Base-by-base conservation (phyloP, 2,888 invertebrate species). In the Sinelater perroti region DNA sequence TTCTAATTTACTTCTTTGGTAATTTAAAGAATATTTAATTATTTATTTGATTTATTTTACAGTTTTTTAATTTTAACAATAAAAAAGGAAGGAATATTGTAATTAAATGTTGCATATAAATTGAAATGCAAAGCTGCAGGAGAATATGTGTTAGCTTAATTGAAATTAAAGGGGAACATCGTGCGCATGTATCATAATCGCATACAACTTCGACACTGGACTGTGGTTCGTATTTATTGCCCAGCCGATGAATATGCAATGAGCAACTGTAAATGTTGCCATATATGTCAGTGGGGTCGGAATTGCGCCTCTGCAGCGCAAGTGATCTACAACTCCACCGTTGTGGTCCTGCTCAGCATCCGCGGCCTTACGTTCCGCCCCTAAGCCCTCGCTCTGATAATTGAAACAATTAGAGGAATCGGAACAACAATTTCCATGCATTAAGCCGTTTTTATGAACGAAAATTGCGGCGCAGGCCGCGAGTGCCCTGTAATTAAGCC, bases 191-290 rank as follows among this genome's bases (percentile, higher is more conserved):
- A n/a, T n/a, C n/a, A n/a, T n/a, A n/a, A n/a, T n/a, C n/a, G n/a
- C n/a, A n/a, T n/a, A n/a, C n/a, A n/a, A n/a, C n/a, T n/a, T 35
- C 21, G 10, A 38, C 11, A 38, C 24, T 10, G 11, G 38, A 16
- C 3, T 40, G 24, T 40, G 24, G 40, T 24, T 14, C 24, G 13
- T 24, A 24, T 40, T 40, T 24, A 40, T 40, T 24, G 24, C 24
- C 40, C 26, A 11, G 24, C 14, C 40, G 24, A 11, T 40, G 40
- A 40, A 40, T 40, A 40, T 40, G 40, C 40, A 40, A 40, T 40
- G 40, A 40, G 40, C 24, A 40, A 40, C 40, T 40, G 40, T 40
- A 40, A 40, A 40, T 40, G 40, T 16, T 21, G 5, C 40, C 40
- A 24, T 40, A 40, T 40, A 40, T 40, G 40, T 24, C 40, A 40